Base-by-base conservation (phyloP, 1,140 invertebrate species). In the Macrobrachium nipponense region DNA sequence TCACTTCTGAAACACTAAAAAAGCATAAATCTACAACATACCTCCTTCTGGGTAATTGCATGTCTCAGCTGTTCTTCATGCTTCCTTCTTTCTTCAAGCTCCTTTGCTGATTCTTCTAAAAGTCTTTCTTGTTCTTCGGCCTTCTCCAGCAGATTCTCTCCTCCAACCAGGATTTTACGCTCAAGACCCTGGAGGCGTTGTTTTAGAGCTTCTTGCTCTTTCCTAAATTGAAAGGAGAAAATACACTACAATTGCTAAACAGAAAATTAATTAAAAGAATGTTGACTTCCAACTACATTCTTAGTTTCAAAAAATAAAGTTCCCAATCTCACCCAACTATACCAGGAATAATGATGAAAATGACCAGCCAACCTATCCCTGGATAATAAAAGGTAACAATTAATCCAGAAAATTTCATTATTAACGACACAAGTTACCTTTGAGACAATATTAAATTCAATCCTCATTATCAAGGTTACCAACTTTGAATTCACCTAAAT, bases 121-220 rank as follows among this genome's bases (percentile, higher is more conserved):
- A 99, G 92, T 83, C 95, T 93, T 89, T 99, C 96, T 90, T 99
- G 98, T 12, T 96, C 94, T 91, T 99, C 97, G 0, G 98, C 98
- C 91, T 99, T 99, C 91, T 99, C 98, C 82, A 99, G 93, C 12
- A 99, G 93, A 93, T 99, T 99, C 92, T 99, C 98, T 11, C 98
- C 99, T 2, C 99, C 99, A 12, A 99, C 96, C 27, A 99, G 94
- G 78, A 99, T 98, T 91, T 98, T 98, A 82, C 97, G 97, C 91
- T 99, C 97, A 73, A 99, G 93, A 27, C 95, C 95, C 87, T 95
- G 94, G 80, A 99, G 93, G 91, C 98, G 98, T 86, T 97, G 94
- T 86, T 95, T 94, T 10, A 99, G 91, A 59, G 90, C 89, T 82
- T 93, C 91, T 72, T 94, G 93, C 87, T 94, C 94, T 68, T 92